Conservation (phyloP, 2,797 vertebrate species). For the Alosa sapidissima region DNA sequence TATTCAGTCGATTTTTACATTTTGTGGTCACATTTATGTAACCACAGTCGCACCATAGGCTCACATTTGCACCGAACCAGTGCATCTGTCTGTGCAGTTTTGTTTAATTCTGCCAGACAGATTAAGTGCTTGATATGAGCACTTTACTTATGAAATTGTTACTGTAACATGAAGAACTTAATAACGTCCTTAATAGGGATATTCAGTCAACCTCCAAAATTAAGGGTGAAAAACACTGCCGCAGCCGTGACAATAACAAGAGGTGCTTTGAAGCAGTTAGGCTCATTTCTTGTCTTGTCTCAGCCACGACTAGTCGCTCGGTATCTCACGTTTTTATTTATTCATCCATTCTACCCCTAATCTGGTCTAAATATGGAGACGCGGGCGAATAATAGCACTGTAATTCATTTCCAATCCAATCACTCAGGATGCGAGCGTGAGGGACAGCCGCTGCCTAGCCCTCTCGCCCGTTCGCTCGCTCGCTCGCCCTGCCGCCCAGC, state of each 20-base stretch:
- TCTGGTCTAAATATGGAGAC: slow-evolving; percentile 26
- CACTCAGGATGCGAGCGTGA: slow-evolving; percentile 52
- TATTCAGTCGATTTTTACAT: not conserved
- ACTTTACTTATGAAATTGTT: not conserved
- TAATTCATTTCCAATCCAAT: slow-evolving; percentile 57
- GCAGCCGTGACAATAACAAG: not conserved
- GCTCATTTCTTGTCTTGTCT: slow-evolving; percentile 17
- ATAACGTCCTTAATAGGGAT: not conserved
- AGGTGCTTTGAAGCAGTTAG: not conserved
- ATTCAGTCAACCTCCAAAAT: not conserved
- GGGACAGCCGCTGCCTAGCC: slow-evolving; percentile 64
- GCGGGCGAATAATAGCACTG: slow-evolving; percentile 26
- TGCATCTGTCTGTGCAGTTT: not conserved
- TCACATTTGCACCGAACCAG: not conserved
- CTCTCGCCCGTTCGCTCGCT: slow-evolving; percentile 31
- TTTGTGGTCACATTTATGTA: not conserved
- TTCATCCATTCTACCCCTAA: slow-evolving; percentile 1
- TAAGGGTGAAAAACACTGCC: not conserved
- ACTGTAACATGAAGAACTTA: not conserved
- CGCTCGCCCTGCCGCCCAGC: slow-evolving; percentile 55
- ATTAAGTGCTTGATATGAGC: not conserved
- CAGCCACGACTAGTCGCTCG: slow-evolving; percentile 61
- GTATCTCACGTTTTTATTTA: slow-evolving; percentile 35
- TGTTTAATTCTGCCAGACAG: not conserved
- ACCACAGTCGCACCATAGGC: not conserved